Conservation (phyloP, 2,113 vertebrate species). For the Pogonocichla stellata region DNA sequence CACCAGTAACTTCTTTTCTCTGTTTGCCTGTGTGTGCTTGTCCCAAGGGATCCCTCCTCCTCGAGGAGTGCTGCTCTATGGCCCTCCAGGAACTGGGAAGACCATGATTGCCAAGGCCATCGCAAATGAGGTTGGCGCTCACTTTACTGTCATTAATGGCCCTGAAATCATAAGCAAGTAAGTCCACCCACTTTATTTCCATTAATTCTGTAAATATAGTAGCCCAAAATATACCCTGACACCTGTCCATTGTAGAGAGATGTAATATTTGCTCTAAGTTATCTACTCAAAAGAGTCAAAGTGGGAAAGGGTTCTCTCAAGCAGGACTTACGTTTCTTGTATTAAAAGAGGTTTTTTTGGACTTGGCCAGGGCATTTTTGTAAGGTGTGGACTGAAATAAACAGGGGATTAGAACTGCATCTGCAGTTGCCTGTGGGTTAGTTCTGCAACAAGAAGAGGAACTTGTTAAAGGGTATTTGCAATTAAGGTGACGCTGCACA, state of each 20-base stretch:
- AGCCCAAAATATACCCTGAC: background rate
- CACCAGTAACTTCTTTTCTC: background rate
- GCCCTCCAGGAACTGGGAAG: slow-evolving; percentile 95
- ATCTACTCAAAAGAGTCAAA: background rate
- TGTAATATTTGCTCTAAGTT: background rate
- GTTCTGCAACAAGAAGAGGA: background rate
- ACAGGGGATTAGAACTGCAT: background rate
- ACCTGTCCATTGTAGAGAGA: background rate
- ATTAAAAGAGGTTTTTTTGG: background rate
- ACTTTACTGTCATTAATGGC: slow-evolving; percentile 91
- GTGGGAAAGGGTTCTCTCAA: background rate
- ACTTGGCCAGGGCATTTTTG: background rate
- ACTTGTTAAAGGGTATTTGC: background rate
- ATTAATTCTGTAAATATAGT: background rate
- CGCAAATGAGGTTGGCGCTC: slow-evolving; percentile 88
- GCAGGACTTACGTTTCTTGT: background rate
- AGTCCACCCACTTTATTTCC: slow-evolving; percentile 31
- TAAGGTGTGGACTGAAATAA: background rate
- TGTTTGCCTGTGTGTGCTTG: background rate
- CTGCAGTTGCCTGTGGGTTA: background rate
- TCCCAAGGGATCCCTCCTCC: slow-evolving; percentile 87
- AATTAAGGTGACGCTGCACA: background rate
- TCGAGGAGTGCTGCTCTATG: slow-evolving; percentile 89
- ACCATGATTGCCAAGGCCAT: slow-evolving; percentile 95
- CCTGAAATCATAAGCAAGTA: slow-evolving; percentile 99